A percentile compares a stretch with the other conserved stretches of the same genome.
Conservation (phyloP, 2,113 vertebrate genomes). For the Orientallactaga bullata region DNA sequence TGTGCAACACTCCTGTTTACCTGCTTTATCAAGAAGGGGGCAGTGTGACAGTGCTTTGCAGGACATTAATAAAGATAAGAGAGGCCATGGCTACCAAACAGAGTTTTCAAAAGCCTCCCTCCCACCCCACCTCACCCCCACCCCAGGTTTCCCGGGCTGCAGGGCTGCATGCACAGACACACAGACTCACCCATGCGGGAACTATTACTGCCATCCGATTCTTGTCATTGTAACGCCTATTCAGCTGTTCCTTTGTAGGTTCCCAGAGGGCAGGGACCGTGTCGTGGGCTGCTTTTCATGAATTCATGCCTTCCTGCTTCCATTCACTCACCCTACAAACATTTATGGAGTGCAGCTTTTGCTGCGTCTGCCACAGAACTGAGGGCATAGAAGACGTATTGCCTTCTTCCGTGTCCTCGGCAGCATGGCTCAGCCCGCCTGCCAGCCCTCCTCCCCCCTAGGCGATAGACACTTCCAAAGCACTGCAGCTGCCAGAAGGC, state of each 20-base stretch:
- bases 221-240: conserved; percentile 73
- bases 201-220: conserved; percentile 54
- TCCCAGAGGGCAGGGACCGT: conserved; percentile 71
- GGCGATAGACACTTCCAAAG: background rate
- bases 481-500: background rate
- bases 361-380: background rate
- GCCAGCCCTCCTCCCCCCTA: background rate
- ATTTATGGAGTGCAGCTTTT: conserved; percentile 70
- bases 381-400: background rate
- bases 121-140: too few relatives aligned
- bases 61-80: conserved; percentile 82
- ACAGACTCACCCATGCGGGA: conserved; percentile 57
- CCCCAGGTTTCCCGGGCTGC: conserved; percentile 69
- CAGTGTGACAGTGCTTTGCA: conserved; percentile 45
- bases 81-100: conserved; percentile 55
- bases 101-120: conserved; percentile 67
- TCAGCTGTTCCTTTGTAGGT: conserved; percentile 72
- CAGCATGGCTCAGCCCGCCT: background rate
- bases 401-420: background rate
- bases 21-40: conserved; percentile 37
- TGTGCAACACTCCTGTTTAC: conserved; percentile 45
- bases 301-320: conserved; percentile 75
- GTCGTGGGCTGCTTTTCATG: conserved; percentile 68
- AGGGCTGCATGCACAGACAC: conserved; percentile 47
- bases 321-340: conserved; percentile 69